Conservation (phyloP, 2,888 invertebrate genomes). For the Erynnis tages region DNA sequence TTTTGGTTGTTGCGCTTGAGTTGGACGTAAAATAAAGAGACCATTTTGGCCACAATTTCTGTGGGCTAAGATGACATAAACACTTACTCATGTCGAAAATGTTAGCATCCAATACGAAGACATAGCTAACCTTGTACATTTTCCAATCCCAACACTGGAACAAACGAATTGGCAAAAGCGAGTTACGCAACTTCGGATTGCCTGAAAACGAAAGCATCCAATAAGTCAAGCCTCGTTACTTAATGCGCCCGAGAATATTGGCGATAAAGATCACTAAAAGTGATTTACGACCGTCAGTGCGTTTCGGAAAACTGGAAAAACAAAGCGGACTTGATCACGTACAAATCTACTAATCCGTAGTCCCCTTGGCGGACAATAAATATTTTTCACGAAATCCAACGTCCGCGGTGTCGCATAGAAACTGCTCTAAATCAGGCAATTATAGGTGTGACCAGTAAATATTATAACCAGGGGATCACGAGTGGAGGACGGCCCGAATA, state of each 20-base stretch:
- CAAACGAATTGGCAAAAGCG: no score
- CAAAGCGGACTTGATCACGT: slow-evolving; percentile 55
- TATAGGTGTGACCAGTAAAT: slow-evolving; percentile 75
- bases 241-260: slow-evolving; percentile 24
- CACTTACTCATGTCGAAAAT: no score
- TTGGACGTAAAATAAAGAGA: no score
- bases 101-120: no score
- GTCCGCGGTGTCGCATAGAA: slow-evolving; percentile 69
- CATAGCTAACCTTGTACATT: no score
- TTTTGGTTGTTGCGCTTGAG: no score
- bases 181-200: no score
- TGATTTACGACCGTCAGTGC: slow-evolving; percentile 32
- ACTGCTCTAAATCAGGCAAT: slow-evolving; percentile 78
- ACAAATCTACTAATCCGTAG: slow-evolving; percentile 73
- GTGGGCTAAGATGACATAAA: no score
- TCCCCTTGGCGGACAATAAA: slow-evolving; percentile 68
- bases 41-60: no score
- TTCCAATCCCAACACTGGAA: no score
- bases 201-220: background rate
- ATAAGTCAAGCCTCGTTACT: slow-evolving; percentile 28
- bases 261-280: slow-evolving; percentile 27
- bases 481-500: slow-evolving; percentile 33
- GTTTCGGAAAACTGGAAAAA: slow-evolving; percentile 32
- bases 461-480: slow-evolving; percentile 71
- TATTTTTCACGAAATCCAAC: slow-evolving; percentile 76